A percentile compares a stretch with the other conserved stretches of the same genome.
phyloP scores from a whole-genome alignment of 2,888 invertebrate genomes.

The Halictus quadricinctus region DNA sequence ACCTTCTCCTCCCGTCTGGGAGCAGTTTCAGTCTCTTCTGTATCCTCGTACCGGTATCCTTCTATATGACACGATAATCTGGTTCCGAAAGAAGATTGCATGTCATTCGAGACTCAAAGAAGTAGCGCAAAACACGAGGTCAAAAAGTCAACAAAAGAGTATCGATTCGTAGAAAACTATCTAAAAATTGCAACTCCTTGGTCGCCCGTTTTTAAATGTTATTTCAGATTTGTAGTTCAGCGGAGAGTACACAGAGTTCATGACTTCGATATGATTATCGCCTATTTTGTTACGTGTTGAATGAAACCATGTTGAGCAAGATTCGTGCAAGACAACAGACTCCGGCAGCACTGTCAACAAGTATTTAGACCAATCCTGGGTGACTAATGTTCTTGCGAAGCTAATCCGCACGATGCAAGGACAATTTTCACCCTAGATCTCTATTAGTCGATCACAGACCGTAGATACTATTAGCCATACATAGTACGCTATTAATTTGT shows the following conservation, averaged over 20 bases:
- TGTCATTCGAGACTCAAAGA: neutral
- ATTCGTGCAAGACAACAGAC: neutral
- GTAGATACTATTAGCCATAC: neutral
- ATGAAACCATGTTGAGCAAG: neutral
- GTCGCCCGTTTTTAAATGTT: too few species aligned
- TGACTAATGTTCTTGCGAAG: neutral
- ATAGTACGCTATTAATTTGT: neutral
- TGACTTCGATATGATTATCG: neutral
- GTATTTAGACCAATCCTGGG: neutral
- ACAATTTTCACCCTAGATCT: conserved; percentile 1
- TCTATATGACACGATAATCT: neutral
- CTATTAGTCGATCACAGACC: neutral
- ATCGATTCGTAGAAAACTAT: too few species aligned
- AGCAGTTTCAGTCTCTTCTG: neutral
- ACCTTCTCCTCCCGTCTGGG: neutral
- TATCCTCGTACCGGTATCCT: neutral
- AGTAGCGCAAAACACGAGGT: neutral
- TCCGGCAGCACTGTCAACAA: neutral
- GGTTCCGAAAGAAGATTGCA: neutral
- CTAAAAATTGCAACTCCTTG: too few species aligned
- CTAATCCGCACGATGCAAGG: neutral
- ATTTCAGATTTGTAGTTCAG: too few species aligned
- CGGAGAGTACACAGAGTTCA: too few species aligned
- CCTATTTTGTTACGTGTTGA: neutral
- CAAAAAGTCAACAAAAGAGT: neutral